phyloP scores from a whole-genome alignment of 2,113 vertebrate species.

The Pachyramphus minor region DNA sequence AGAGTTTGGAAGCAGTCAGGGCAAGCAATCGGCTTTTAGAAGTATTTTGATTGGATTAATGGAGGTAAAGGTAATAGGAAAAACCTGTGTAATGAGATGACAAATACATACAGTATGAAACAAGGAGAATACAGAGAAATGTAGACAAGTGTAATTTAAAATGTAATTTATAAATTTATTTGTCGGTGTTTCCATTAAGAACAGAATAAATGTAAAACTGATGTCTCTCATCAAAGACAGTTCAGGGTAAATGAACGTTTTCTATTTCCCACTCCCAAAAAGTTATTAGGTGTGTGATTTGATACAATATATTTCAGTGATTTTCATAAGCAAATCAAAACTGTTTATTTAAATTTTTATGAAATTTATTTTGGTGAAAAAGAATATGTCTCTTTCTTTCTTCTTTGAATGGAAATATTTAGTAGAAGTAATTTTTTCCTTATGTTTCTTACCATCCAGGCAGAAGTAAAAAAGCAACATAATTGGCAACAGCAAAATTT shows the following conservation, averaged over 20 bases:
- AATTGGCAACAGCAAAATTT: neutral
- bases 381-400: neutral
- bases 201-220: neutral
- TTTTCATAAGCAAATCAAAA: neutral
- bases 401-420: neutral
- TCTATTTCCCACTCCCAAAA: neutral
- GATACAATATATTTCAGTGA: neutral
- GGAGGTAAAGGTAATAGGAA: neutral
- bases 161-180: constrained; percentile 7
- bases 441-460: neutral
- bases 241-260: neutral
- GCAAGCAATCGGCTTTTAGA: neutral
- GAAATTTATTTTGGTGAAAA: neutral
- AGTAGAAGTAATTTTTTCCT: neutral
- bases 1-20: neutral
- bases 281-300: neutral
- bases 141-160: neutral
- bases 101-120: neutral
- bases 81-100: neutral
- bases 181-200: neutral
- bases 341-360: neutral
- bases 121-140: neutral
- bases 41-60: neutral
- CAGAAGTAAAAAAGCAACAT: neutral
- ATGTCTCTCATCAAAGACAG: neutral